Evolutionary conservation across 2,113 vertebrate species (phyloP).

Genomic region (Pollachius pollachius): DNA sequence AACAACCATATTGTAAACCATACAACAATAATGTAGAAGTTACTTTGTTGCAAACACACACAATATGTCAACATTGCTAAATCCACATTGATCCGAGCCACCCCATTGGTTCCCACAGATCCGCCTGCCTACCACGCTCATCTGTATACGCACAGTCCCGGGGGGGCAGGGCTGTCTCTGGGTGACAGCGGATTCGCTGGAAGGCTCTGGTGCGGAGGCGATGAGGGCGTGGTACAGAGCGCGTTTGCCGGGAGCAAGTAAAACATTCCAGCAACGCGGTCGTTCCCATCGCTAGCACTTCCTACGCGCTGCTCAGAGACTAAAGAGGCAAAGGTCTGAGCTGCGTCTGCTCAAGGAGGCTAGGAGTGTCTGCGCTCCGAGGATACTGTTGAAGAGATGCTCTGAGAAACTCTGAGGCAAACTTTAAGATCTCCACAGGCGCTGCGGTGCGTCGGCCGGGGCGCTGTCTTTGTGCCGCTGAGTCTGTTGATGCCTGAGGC

Average conservation of each 20-base stretch:
- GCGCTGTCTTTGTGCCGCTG: too few species aligned
- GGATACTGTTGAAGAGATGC: too few species aligned
- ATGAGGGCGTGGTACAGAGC: conserved; percentile 50
- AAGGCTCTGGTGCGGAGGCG: conserved; percentile 60
- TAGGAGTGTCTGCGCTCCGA: too few species aligned
- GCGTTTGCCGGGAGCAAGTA: conserved; percentile 56
- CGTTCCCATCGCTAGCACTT: conserved; percentile 64
- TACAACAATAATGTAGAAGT: too few species aligned
- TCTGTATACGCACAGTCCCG: conserved; percentile 72
- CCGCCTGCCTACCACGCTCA: background rate
- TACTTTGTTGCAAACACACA: too few species aligned
- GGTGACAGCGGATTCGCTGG: conserved; percentile 76
- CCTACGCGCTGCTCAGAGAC: conserved; percentile 18
- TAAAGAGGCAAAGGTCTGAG: conserved; percentile 32
- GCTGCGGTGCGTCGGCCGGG: too few species aligned
- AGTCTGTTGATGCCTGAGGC: conserved; percentile 20
- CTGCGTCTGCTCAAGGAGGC: conserved; percentile 13
- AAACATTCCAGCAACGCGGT: conserved; percentile 75
- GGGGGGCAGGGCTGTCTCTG: conserved; percentile 65
- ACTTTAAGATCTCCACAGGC: too few species aligned
- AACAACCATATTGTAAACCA: too few species aligned
- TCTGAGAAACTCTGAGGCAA: too few species aligned
- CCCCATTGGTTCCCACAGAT: background rate
- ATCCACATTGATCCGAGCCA: too few species aligned
- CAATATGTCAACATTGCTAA: too few species aligned